Base-by-base conservation (phyloP, 2,888 invertebrate genomes). In the Acanthopleura granulata region DNA sequence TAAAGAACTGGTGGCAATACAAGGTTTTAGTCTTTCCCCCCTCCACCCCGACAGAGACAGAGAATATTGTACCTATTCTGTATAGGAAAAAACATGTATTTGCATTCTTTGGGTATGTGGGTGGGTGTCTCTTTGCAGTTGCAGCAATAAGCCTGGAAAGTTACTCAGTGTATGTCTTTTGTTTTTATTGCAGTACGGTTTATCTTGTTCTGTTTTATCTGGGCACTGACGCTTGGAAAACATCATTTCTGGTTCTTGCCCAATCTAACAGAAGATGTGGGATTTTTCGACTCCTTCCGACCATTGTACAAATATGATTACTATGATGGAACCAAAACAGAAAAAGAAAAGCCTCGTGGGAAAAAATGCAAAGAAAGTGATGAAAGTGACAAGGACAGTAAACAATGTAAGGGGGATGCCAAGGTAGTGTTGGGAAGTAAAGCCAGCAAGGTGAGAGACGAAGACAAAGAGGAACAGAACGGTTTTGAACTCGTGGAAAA, bases 191-290 rank as follows among this genome's bases (percentile, higher is more conserved):
- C 88, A 92, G 92, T 98, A 29, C 94, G 99, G 74, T 92, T 97
- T 79, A 94, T 99, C 76, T 93, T 99, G 73, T 99, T 99, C 92
- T 96, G 96, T 83, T 88, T 95, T 14, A 94, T 99, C 27, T 99
- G 98, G 98, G 89, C 94, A 15, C 85, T 95, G 22, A 96, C 97
- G 0, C 92, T 96, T 77, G 96, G 98, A 9, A 93, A 95, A 85
- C 96, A 98, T 90, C 97, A 98, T 89, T 93, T 99, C 81, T 99
- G 99, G 99, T 93, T 99, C 80, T 93, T 99, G 85, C 99, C 99
- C n/a, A 99, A 99, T 92, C 92, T 99, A 66, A 98, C 98, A 0
- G 99, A 99, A 91, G 99, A 99, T 89, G 99, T 99, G 49, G 98
- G 99, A 74, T 97, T 99, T 93, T 95, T 99, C 82, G 98, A 98